Conservation (phyloP, 1,140 invertebrate genomes). For the Tribolium madens region DNA sequence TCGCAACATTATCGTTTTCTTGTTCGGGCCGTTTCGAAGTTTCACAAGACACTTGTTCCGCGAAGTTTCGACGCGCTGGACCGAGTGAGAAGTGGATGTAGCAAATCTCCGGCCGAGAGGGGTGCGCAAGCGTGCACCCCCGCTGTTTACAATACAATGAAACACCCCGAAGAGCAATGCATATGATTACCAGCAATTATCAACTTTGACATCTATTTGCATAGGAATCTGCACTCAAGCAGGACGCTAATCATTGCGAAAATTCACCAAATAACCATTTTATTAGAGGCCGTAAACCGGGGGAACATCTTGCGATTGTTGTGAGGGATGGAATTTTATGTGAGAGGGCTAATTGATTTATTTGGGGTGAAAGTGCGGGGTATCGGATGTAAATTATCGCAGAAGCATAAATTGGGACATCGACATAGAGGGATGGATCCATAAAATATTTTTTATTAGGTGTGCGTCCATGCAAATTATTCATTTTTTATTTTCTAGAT, state of each 20-base stretch:
- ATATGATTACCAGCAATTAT: slow-evolving; percentile 54
- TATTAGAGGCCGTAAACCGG: slow-evolving; percentile 1
- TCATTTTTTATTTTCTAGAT: background rate
- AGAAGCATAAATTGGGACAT: background rate
- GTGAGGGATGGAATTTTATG: background rate
- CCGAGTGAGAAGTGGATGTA: slow-evolving; percentile 40
- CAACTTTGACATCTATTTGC: slow-evolving; percentile 54
- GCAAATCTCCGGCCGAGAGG: slow-evolving; percentile 16
- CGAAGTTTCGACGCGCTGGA: slow-evolving; percentile 36
- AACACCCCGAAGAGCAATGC: slow-evolving; percentile 47
- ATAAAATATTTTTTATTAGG: background rate
- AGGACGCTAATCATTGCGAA: slow-evolving; percentile 12
- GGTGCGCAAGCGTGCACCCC: slow-evolving; percentile 32
- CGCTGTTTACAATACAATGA: slow-evolving; percentile 41
- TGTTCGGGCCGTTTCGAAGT: background rate
- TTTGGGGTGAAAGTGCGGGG: background rate
- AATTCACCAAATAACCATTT: background rate
- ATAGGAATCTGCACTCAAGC: slow-evolving; percentile 40
- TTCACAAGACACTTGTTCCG: background rate
- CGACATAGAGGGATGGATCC: background rate
- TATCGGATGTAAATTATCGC: background rate
- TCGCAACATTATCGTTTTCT: background rate
- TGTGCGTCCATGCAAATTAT: background rate
- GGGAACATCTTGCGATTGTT: background rate
- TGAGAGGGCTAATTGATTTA: background rate